Percentiles rank a stretch among this genome's conserved stretches.
These are phyloP conservation scores for Oryzias sinensis DNA, from an alignment of 2,797 vertebrate species.

Conservation along the genomic window DNA sequence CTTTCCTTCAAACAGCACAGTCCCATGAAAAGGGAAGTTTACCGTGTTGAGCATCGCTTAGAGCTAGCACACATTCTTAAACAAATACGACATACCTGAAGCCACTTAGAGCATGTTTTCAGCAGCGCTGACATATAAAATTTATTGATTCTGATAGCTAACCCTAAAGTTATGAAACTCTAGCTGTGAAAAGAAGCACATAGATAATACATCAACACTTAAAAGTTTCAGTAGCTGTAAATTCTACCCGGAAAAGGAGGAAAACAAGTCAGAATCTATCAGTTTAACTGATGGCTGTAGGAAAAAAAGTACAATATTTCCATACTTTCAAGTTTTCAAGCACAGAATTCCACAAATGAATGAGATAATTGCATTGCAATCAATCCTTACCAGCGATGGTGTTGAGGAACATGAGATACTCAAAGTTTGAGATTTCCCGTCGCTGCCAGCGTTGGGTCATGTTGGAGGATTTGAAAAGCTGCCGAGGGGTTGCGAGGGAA, in stretches of 20 bases:
- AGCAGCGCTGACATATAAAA: constrained; percentile 35
- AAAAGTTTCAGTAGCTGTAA: constrained; percentile 26
- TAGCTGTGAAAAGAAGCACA: constrained; percentile 32
- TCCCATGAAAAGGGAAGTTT: constrained; percentile 46
- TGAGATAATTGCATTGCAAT: constrained; percentile 1
- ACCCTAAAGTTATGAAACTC: constrained; percentile 37
- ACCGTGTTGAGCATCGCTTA: constrained; percentile 37
- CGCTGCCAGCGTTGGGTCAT: constrained; percentile 99
- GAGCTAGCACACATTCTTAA: constrained; percentile 49
- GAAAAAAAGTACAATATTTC: constrained; percentile 28
- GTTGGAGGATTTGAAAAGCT: constrained; percentile 98
- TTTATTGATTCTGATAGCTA: constrained; percentile 55
- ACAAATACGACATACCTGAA: constrained; percentile 55
- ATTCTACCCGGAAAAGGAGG: constrained; percentile 11
- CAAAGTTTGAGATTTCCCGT: constrained; percentile 97
- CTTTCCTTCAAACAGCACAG: constrained; percentile 65
- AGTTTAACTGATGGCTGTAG: constrained; percentile 44
- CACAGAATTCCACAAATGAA: constrained; percentile 2
- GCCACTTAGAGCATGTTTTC: constrained; percentile 39
- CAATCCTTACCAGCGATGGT: constrained; percentile 88
- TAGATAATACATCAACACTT: constrained; percentile 44
- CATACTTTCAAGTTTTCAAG: constrained; percentile 10
- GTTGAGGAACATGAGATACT: constrained; percentile 99
- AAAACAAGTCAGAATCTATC: constrained; percentile 63
- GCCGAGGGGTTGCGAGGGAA: constrained; percentile 92